These are phyloP conservation scores for Calliopum simillimum DNA, from an alignment of 2,888 invertebrate species.

Conservation along the genomic window DNA sequence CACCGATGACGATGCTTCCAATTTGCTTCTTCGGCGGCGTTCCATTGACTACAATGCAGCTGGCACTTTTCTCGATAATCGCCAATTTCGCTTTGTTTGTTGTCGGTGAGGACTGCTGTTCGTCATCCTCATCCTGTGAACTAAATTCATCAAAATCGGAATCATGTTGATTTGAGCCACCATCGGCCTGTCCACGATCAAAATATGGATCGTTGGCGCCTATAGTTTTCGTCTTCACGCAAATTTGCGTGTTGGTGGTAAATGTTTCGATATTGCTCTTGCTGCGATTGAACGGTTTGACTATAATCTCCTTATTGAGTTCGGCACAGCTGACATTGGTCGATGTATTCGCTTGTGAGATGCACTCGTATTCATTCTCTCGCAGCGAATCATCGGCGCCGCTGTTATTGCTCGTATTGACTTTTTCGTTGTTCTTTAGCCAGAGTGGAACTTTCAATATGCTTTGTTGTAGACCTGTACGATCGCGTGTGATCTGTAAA, in stretches of 20 bases:
- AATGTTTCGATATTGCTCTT: constrained; percentile 66
- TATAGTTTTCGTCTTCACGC: constrained; percentile 49
- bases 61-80: constrained; percentile 43
- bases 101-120: constrained; percentile 49
- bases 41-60: constrained; percentile 14
- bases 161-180: constrained; percentile 87
- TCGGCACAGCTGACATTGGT: constrained; percentile 60
- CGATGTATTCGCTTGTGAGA: constrained; percentile 46
- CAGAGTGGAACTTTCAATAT: constrained; percentile 78
- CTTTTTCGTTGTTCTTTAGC: constrained; percentile 65
- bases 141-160: constrained; percentile 89
- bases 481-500: constrained; percentile 80
- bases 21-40: constrained; percentile 7
- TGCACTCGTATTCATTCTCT: constrained; percentile 47
- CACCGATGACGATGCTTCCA: constrained; percentile 37
- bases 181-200: constrained; percentile 72
- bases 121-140: constrained; percentile 76
- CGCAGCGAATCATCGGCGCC: constrained; percentile 31
- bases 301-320: constrained; percentile 54
- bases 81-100: constrained; percentile 18
- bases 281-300: constrained; percentile 62
- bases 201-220: constrained; percentile 53
- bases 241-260: constrained; percentile 58
- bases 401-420: constrained; percentile 43
- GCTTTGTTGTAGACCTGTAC: constrained; percentile 89